These are phyloP conservation scores for Cataglyphis cursor DNA, from an alignment of 2,888 invertebrate species.

Conservation along the genomic window DNA sequence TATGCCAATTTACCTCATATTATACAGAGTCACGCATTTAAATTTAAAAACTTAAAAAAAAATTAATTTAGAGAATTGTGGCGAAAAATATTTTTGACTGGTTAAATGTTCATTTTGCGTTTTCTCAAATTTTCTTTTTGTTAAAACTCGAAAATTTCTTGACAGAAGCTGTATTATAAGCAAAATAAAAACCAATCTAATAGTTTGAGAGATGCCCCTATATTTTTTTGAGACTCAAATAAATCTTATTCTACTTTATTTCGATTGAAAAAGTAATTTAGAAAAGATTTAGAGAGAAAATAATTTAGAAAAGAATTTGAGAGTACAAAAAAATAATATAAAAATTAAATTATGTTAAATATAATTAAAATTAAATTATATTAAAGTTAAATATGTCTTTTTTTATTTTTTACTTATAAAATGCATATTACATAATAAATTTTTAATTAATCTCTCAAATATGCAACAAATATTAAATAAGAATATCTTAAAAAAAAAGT, in stretches of 20 bases:
- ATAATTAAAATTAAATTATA: neutral
- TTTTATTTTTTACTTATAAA: neutral
- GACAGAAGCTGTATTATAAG: no score
- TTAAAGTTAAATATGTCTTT: neutral
- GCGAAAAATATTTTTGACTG: neutral
- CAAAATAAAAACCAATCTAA: neutral
- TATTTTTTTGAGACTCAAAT: neutral
- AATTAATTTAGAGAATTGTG: slow-evolving; percentile 15
- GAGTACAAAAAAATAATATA: neutral
- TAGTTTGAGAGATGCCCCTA: neutral
- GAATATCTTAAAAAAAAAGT: neutral
- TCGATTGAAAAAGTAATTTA: neutral
- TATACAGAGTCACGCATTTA: neutral
- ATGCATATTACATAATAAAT: neutral
- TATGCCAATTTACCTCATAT: neutral
- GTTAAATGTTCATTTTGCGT: neutral
- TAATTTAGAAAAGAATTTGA: neutral
- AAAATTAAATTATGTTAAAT: neutral
- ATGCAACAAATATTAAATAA: neutral
- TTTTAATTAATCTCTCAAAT: neutral
- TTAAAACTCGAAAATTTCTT: neutral
- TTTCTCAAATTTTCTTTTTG: neutral
- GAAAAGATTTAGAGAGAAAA: neutral
- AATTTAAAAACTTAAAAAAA: slow-evolving; percentile 4
- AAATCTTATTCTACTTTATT: neutral